Percentiles rank a stretch among this genome's conserved stretches.
Conservation (phyloP, 2,797 vertebrate genomes). For the Propithecus deckenii region DNA sequence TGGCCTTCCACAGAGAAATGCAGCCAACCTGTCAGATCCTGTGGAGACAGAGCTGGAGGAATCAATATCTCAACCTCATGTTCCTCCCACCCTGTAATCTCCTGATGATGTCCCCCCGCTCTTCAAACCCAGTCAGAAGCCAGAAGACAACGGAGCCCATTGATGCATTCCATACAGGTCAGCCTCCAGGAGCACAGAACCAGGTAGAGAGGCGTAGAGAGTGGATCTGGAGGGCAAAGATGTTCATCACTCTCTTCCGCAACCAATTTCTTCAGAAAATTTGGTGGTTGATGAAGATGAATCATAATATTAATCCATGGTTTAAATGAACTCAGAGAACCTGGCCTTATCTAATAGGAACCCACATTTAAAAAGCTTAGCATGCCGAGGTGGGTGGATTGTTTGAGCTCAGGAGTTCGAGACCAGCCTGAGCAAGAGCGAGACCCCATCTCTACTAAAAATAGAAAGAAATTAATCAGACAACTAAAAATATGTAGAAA, state of each 20-base stretch:
- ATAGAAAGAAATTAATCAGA: too few relatives aligned
- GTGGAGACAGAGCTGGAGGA: not conserved
- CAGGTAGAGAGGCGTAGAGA: not conserved
- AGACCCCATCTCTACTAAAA: too few relatives aligned
- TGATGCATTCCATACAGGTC: not conserved
- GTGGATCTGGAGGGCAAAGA: conserved; percentile 8
- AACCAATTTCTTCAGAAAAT: conserved; percentile 31
- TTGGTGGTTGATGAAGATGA: not conserved
- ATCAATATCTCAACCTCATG: not conserved
- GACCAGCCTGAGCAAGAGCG: too few relatives aligned
- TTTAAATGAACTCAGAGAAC: conserved; percentile 23
- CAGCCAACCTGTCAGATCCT: not conserved
- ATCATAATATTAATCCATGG: not conserved
- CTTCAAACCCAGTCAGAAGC: conserved; percentile 20
- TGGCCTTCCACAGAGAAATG: not conserved
- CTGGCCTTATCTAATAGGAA: not conserved
- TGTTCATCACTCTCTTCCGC: not conserved
- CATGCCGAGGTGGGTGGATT: not conserved
- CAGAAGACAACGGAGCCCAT: not conserved
- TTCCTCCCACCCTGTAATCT: not conserved
- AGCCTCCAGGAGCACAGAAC: not conserved
- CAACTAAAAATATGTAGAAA: too few relatives aligned
- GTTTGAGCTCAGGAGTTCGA: too few relatives aligned
- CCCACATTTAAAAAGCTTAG: conserved; percentile 27
- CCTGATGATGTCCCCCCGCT: not conserved